These are phyloP conservation scores for Drosophila neutralis DNA, from an alignment of 2,888 invertebrate genomes.

Conservation along the genomic window DNA sequence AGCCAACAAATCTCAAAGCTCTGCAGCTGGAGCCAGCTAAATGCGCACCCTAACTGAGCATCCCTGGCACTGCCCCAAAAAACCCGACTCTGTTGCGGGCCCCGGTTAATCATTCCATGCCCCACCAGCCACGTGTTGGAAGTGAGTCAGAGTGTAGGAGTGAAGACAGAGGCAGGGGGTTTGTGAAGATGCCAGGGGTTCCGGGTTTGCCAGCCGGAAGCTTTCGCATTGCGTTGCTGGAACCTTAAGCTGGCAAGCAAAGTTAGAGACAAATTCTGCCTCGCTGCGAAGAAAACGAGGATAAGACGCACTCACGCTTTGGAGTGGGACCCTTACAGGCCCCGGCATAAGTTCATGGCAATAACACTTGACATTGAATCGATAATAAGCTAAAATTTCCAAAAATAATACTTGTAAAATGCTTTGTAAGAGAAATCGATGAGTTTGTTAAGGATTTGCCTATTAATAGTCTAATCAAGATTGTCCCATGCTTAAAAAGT, in stretches of 20 bases:
- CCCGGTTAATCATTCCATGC: slow-evolving; percentile 67
- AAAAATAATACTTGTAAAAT: slow-evolving; percentile 52
- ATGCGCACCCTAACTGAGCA: slow-evolving; percentile 60
- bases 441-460: background rate
- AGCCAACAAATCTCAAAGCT: slow-evolving; percentile 37
- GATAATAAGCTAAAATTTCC: slow-evolving; percentile 69
- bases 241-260: slow-evolving; percentile 53
- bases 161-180: background rate
- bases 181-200: slow-evolving; percentile 12
- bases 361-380: slow-evolving; percentile 75
- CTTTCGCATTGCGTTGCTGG: slow-evolving; percentile 54
- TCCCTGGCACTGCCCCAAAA: slow-evolving; percentile 36
- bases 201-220: slow-evolving; percentile 42
- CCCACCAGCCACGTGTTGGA: slow-evolving; percentile 70
- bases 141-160: slow-evolving; percentile 33
- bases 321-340: background rate
- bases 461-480: background rate
- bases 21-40: slow-evolving; percentile 28
- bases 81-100: slow-evolving; percentile 1
- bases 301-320: slow-evolving; percentile 4
- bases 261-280: slow-evolving; percentile 33
- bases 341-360: slow-evolving; percentile 55
- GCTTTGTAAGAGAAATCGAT: background rate
- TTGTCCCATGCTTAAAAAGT: background rate
- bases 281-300: slow-evolving; percentile 1